phyloP scores from a whole-genome alignment of 2,888 invertebrate species.

The Chrysolina americana region DNA sequence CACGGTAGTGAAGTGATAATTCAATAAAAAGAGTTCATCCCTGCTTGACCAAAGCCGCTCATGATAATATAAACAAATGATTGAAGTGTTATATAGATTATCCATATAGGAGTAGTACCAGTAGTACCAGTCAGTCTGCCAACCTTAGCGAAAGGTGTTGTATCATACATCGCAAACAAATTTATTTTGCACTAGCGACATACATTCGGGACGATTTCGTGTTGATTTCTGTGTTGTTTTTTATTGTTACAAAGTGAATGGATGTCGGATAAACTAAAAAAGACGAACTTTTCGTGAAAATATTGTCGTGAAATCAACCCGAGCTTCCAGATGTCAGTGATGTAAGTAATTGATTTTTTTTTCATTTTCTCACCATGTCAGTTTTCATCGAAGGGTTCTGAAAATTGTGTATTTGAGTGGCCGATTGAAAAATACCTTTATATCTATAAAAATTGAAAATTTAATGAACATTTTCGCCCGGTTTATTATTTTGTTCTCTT shows the following conservation, averaged over 20 bases:
- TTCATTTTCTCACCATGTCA: neutral
- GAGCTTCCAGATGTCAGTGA: slow-evolving; percentile 14
- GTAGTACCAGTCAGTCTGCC: slow-evolving; percentile 45
- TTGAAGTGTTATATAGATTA: slow-evolving; percentile 47
- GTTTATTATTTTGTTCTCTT: no score
- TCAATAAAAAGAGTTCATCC: slow-evolving; percentile 35
- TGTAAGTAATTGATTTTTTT: slow-evolving; percentile 6
- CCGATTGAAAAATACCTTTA: no score
- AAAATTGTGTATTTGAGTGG: no score
- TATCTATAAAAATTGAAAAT: no score
- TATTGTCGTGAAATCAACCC: neutral
- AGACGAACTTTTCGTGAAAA: slow-evolving; percentile 3
- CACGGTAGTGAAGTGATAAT: slow-evolving; percentile 26
- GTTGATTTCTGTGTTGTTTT: neutral
- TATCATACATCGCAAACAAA: slow-evolving; percentile 35
- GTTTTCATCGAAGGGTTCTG: neutral
- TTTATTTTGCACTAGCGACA: slow-evolving; percentile 36
- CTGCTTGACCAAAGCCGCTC: slow-evolving; percentile 35
- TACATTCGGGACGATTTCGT: neutral
- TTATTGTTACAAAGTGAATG: slow-evolving; percentile 13
- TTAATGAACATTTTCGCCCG: no score
- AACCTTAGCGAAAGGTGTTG: slow-evolving; percentile 49
- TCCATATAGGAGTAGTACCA: slow-evolving; percentile 44
- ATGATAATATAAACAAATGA: slow-evolving; percentile 47
- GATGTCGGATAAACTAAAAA: slow-evolving; percentile 4